Evolutionary conservation across 2,113 vertebrate species (phyloP), one percentile per base, ranked within the genome.

Genomic region (Centropristis striata): DNA sequence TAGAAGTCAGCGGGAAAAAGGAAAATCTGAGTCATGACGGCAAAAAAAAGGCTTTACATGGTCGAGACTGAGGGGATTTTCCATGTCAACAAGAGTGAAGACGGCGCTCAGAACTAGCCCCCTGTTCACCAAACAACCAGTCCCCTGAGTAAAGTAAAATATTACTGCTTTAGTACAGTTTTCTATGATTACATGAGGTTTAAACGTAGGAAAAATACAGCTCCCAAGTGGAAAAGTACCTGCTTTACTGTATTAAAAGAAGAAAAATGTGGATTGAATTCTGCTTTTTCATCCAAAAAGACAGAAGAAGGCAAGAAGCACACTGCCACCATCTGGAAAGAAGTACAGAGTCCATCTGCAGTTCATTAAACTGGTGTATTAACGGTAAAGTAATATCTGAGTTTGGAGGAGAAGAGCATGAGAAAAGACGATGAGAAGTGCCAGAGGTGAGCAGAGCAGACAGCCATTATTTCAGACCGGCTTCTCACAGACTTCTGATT

Each of bases 11-110:
- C 9, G 51, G 85, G 51, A 88, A 86, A 67, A 51, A 84, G 86
- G 92, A 93, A 93, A 90, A 77, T 78, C 81, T 90, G 90, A 93
- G 84, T 94, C 91, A 92, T n/a, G 39, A 47, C 4, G 53, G 84
- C 68, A 71, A 28, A 32, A 32, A n/a, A 72, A 84, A 61, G 32
- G 28, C 51, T 85, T 61, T 44, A 53, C 58, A 18, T 8, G 13
- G 59, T 50, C 41, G 28, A 71, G 82, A 81, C 39, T 10, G 79
- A 69, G 86, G 86, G 90, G 86, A 86, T 86, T 90, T 92, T 90
- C 82, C 86, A 79, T 70, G 81, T 92, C 67, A 83, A 89, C 80
- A 75, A 25, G 46, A 87, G 28, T 25, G n/a, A 68, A 49, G 61
- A 61, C 36, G 14, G 13, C 82, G 53, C 32, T 12, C 50, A 44